These are phyloP conservation scores for Caracal caracal DNA, from an alignment of 2,113 vertebrate species.

Conservation along the genomic window DNA sequence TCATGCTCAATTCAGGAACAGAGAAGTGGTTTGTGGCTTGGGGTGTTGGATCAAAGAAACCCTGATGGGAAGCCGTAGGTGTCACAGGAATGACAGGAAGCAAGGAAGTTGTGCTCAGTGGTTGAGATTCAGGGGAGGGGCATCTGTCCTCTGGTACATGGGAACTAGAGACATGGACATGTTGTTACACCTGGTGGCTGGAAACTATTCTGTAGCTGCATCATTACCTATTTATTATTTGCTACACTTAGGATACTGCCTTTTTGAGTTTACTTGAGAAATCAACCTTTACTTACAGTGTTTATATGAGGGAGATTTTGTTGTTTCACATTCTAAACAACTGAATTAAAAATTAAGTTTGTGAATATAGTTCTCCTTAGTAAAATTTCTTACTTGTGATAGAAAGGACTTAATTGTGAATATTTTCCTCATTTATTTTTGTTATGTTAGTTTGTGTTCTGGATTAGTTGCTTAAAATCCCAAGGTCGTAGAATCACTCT, in stretches of 20 bases:
- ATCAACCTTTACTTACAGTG: not conserved
- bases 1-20: not conserved
- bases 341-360: conserved; percentile 1
- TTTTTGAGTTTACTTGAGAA: conserved; percentile 12
- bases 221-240: not conserved
- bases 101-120: not conserved
- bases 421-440: not conserved
- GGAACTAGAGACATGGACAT: not conserved
- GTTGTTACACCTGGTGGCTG: not conserved
- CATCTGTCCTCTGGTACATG: not conserved
- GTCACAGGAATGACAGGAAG: not conserved
- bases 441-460: not conserved
- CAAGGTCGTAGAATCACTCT: not conserved
- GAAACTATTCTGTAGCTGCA: not conserved
- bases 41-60: not conserved
- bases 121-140: not conserved
- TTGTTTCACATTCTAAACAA: not conserved
- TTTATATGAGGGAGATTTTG: not conserved
- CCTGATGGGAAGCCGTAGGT: conserved; percentile 28
- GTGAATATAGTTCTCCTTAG: not conserved
- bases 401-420: conserved; percentile 14
- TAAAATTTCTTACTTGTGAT: not conserved
- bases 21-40: not conserved
- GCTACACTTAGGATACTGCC: not conserved
- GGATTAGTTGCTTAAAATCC: conserved; percentile 1